Conservation (phyloP, 2,888 invertebrate genomes). For the Erebia ligea region DNA sequence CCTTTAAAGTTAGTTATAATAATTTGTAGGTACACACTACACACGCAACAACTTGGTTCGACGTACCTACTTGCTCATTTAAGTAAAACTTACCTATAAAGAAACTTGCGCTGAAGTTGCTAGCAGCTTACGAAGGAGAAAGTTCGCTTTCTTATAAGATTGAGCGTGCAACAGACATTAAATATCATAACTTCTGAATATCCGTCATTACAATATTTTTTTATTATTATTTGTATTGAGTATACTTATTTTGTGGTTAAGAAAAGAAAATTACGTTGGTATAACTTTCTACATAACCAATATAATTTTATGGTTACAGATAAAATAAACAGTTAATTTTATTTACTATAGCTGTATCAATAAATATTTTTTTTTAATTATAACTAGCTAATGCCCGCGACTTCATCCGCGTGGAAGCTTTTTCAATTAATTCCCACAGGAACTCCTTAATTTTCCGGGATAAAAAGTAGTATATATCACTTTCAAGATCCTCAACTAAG, state of each 20-base stretch:
- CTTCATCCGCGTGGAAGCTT: too few species aligned
- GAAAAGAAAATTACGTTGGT: conserved; percentile 6
- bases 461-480: too few species aligned
- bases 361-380: background rate
- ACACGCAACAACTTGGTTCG: background rate
- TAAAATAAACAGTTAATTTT: background rate
- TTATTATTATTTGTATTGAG: conserved; percentile 15
- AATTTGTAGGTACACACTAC: background rate
- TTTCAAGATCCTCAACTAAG: too few species aligned
- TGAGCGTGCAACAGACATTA: conserved; percentile 53
- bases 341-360: background rate
- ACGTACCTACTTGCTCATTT: background rate
- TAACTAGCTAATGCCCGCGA: too few species aligned
- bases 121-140: conserved; percentile 55
- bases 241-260: background rate
- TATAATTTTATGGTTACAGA: background rate
- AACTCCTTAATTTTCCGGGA: too few species aligned
- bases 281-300: background rate
- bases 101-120: conserved; percentile 33
- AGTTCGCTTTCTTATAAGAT: conserved; percentile 69
- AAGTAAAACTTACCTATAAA: conserved; percentile 22
- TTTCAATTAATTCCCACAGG: too few species aligned
- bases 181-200: conserved; percentile 39
- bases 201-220: conserved; percentile 13
- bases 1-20: background rate